Percentiles rank a stretch among this genome's conserved stretches.
Conservation (phyloP, 1,140 invertebrate species). For the Coenobita brevimanus region DNA sequence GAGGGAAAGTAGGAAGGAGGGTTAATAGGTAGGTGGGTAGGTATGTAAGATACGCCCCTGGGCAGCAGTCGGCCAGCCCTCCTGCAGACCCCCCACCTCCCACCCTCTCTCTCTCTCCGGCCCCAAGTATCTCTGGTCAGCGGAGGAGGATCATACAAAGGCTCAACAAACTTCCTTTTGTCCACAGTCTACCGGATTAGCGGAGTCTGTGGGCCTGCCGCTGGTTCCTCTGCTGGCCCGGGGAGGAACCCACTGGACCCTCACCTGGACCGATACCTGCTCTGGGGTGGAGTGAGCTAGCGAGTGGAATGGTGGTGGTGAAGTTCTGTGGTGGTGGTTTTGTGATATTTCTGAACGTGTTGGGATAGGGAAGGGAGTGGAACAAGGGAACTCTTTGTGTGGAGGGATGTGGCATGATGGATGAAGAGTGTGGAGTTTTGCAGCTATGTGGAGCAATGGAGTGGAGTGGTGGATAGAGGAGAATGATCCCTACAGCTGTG, state of each 20-base stretch:
- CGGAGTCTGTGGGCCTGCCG: constrained; percentile 12
- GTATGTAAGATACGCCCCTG: not conserved
- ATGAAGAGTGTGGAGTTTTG: too few relatives aligned
- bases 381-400: too few relatives aligned
- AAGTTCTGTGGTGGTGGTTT: too few relatives aligned
- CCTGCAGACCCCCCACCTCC: too few relatives aligned
- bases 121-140: constrained; percentile 41
- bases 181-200: constrained; percentile 56
- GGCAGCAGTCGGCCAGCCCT: not conserved
- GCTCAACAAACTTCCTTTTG: constrained; percentile 56
- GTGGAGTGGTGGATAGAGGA: too few relatives aligned
- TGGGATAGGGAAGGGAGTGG: too few relatives aligned
- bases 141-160: constrained; percentile 42
- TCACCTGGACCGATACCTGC: not conserved
- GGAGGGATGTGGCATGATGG: too few relatives aligned
- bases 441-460: too few relatives aligned
- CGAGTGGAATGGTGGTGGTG: not conserved
- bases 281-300: not conserved
- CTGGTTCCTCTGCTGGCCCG: not conserved
- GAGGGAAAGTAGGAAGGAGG: not conserved
- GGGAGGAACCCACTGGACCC: constrained; percentile 1
- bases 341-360: too few relatives aligned
- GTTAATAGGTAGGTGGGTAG: not conserved
- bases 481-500: too few relatives aligned
- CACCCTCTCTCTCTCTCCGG: not conserved